Percentiles rank a stretch among this genome's conserved stretches.
These are phyloP conservation scores for Lepus americanus DNA, from an alignment of 2,113 vertebrate genomes.

Conservation along the genomic window DNA sequence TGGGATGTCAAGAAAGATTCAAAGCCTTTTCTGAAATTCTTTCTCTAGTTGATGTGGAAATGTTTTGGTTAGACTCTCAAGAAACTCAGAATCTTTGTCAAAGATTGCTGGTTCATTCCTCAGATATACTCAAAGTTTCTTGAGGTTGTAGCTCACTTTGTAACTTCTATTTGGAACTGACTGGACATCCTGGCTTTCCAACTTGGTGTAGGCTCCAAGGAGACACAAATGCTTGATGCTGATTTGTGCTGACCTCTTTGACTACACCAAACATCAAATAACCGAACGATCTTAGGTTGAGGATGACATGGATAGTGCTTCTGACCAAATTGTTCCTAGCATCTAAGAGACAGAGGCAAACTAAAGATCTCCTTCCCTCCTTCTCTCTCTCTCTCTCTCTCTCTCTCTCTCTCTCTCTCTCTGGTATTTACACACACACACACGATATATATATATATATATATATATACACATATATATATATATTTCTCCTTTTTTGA, in stretches of 20 bases:
- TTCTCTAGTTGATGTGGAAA: background rate
- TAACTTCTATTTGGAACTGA: constrained; percentile 68
- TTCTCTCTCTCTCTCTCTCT: too few species aligned
- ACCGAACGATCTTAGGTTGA: constrained; percentile 1
- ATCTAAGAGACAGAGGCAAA: constrained; percentile 32
- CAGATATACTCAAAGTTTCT: constrained; percentile 53
- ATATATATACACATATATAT: background rate
- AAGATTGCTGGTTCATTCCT: constrained; percentile 37
- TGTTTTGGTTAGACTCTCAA: constrained; percentile 14
- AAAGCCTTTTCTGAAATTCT: background rate
- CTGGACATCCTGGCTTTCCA: constrained; percentile 46
- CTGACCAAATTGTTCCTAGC: background rate
- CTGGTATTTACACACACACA: too few species aligned
- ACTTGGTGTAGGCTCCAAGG: constrained; percentile 12
- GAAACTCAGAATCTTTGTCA: constrained; percentile 30
- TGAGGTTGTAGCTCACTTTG: constrained; percentile 56
- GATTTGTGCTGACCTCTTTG: constrained; percentile 30
- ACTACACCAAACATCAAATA: constrained; percentile 22
- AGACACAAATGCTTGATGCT: constrained; percentile 50
- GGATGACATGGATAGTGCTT: constrained; percentile 27
- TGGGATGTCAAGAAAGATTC: background rate
- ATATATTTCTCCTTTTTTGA: background rate
- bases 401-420: too few species aligned
- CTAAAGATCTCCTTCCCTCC: background rate
- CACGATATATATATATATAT: background rate